These are phyloP conservation scores for Drosophila erecta DNA, from an alignment of 1,140 invertebrate species.

Conservation along the genomic window DNA sequence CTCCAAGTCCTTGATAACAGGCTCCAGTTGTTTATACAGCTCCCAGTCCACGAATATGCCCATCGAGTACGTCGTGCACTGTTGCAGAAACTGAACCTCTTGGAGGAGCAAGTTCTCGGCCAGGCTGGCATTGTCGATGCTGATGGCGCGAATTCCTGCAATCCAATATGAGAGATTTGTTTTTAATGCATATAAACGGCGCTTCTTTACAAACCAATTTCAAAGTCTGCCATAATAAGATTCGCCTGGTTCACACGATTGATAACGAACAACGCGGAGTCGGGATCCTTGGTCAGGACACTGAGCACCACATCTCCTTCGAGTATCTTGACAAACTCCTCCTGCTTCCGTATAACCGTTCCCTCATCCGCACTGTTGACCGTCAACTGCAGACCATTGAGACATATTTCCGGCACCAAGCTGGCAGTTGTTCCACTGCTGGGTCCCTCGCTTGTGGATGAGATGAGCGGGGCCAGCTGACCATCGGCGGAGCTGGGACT, in stretches of 20 bases:
- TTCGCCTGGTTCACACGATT: constrained; percentile 80
- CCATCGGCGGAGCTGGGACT: constrained; percentile 10
- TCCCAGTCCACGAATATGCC: constrained; percentile 78
- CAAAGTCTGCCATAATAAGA: constrained; percentile 75
- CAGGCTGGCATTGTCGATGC: constrained; percentile 51
- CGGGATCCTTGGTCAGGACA: constrained; percentile 71
- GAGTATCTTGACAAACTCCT: constrained; percentile 69
- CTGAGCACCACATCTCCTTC: constrained; percentile 79
- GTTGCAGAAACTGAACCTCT: constrained; percentile 79
- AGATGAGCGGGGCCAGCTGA: constrained; percentile 53
- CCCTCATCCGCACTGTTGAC: constrained; percentile 51
- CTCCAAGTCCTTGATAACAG: constrained; percentile 70
- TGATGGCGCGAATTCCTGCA: constrained; percentile 71
- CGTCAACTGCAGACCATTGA: constrained; percentile 63
- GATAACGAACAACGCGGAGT: constrained; percentile 74
- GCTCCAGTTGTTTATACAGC: constrained; percentile 62
- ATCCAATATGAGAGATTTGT: background rate
- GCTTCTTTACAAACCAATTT: constrained; percentile 62
- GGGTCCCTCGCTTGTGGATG: constrained; percentile 57
- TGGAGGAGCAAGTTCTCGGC: constrained; percentile 76
- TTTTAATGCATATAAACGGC: background rate
- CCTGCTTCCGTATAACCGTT: constrained; percentile 45
- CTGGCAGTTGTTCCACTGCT: constrained; percentile 43
- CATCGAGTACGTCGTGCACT: constrained; percentile 70
- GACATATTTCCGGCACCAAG: constrained; percentile 68